These are phyloP conservation scores for Deroplatys truncata DNA, from an alignment of 2,888 invertebrate genomes.

Conservation along the genomic window DNA sequence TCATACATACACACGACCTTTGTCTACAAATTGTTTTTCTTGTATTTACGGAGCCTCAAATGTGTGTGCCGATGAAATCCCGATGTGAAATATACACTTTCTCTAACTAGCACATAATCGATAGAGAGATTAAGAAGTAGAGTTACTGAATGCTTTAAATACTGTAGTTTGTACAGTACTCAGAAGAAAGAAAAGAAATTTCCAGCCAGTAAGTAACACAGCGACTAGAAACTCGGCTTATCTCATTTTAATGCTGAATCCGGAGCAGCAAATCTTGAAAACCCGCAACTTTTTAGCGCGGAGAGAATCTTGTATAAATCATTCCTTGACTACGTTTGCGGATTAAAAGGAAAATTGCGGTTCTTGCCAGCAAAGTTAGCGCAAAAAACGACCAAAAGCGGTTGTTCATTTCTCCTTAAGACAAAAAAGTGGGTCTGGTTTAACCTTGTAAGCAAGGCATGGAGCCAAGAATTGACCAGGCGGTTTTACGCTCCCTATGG, in stretches of 20 bases:
- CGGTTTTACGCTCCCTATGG: conserved; percentile 5
- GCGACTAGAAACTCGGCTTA: background rate
- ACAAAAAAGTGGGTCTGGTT: conserved; percentile 5
- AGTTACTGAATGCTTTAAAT: too few species aligned
- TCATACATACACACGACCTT: too few species aligned
- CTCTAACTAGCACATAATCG: too few species aligned
- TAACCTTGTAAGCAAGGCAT: conserved; percentile 4
- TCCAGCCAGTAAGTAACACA: too few species aligned
- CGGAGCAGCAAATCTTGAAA: background rate
- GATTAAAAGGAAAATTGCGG: background rate
- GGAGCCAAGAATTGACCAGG: conserved; percentile 10
- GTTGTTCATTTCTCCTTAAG: background rate
- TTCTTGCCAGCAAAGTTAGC: background rate
- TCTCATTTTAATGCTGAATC: background rate
- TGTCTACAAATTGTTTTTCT: too few species aligned
- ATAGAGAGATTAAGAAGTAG: too few species aligned
- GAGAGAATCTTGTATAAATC: background rate
- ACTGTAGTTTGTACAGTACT: too few species aligned
- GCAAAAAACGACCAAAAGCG: background rate
- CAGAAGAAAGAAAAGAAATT: too few species aligned
- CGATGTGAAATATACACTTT: too few species aligned
- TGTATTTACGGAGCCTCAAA: too few species aligned
- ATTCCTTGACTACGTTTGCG: background rate
- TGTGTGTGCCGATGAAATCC: too few species aligned
- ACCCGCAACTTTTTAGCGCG: background rate